Evolutionary conservation across 2,113 vertebrate genomes (phyloP).

Genomic region (Cettia cetti): DNA sequence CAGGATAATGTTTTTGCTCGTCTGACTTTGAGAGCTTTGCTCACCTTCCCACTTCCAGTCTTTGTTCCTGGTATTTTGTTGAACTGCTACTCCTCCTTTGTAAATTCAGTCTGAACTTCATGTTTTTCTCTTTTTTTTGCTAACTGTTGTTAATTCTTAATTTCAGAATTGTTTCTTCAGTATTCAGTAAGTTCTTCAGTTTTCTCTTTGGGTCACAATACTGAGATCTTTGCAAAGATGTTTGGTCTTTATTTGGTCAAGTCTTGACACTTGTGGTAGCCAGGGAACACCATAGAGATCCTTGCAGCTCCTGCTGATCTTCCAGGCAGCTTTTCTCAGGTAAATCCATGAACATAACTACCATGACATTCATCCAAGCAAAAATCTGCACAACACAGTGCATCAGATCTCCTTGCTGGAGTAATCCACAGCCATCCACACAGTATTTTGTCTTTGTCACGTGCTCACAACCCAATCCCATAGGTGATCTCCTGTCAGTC

Average conservation of each 20-base stretch:
- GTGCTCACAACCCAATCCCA: neutral
- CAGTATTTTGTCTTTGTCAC: neutral
- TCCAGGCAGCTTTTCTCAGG: neutral
- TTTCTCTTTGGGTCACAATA: neutral
- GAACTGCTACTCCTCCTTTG: neutral
- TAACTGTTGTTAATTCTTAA: neutral
- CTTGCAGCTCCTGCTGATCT: neutral
- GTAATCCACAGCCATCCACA: neutral
- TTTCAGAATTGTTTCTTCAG: neutral
- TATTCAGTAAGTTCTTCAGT: neutral
- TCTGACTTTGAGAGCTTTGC: neutral
- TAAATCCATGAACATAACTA: neutral
- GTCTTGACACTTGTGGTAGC: neutral
- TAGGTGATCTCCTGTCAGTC: neutral
- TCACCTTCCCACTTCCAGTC: neutral
- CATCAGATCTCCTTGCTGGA: neutral
- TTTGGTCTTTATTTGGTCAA: neutral
- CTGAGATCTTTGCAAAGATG: neutral
- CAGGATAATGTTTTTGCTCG: neutral
- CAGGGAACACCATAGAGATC: neutral
- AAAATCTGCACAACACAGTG: neutral
- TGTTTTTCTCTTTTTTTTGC: neutral
- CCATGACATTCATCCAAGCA: neutral
- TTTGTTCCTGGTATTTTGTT: neutral
- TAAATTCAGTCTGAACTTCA: neutral